These are phyloP conservation scores for Microcaecilia unicolor DNA, from an alignment of 2,797 vertebrate genomes.

Conservation along the genomic window DNA sequence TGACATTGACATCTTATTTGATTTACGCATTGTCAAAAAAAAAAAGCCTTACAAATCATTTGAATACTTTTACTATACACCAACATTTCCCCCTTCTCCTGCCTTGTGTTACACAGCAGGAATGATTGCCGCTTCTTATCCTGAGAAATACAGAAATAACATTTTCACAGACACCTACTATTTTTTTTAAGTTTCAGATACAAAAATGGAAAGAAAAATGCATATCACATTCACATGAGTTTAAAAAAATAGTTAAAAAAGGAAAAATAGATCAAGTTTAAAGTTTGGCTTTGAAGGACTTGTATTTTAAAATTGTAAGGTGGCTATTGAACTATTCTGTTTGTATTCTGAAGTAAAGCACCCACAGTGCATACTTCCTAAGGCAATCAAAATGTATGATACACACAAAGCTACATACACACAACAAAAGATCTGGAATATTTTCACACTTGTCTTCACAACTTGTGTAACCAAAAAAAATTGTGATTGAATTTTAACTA, in stretches of 20 bases:
- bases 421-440: slow-evolving; percentile 3
- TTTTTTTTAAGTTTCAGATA: slow-evolving; percentile 36
- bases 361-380: not conserved
- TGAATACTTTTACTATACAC: slow-evolving; percentile 29
- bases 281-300: slow-evolving; percentile 53
- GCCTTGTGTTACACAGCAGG: slow-evolving; percentile 31
- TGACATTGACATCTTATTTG: slow-evolving; percentile 8
- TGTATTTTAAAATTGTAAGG: slow-evolving; percentile 17
- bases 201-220: slow-evolving; percentile 35
- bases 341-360: not conserved
- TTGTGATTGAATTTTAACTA: no score
- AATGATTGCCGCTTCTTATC: slow-evolving; percentile 57
- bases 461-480: no score
- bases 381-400: accelerated
- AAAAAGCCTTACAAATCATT: slow-evolving; percentile 34
- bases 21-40: slow-evolving; percentile 28
- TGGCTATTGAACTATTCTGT: not conserved
- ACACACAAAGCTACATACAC: not conserved
- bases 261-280: slow-evolving; percentile 53
- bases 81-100: slow-evolving; percentile 28
- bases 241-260: slow-evolving; percentile 34
- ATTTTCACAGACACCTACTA: slow-evolving; percentile 42
- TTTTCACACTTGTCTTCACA: not conserved
- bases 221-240: slow-evolving; percentile 52
- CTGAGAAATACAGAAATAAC: slow-evolving; percentile 52